Conservation (phyloP, 2,113 vertebrate species). For the Pangasianodon gigas region DNA sequence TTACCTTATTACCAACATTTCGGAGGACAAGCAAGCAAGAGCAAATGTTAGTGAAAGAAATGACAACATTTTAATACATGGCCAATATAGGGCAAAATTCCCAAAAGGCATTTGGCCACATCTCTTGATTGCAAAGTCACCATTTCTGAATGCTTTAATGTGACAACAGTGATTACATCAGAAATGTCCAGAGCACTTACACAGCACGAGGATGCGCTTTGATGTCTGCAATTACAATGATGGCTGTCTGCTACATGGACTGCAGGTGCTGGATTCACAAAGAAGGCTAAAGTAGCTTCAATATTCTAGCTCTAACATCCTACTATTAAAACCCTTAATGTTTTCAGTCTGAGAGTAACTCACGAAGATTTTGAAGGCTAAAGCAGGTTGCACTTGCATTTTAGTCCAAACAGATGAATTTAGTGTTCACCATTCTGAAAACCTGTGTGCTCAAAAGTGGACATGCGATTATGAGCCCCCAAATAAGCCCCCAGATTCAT, state of each 20-base stretch:
- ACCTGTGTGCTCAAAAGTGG: background rate
- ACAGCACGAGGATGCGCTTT: background rate
- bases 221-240: slow-evolving; percentile 18
- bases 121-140: background rate
- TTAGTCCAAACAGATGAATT: background rate
- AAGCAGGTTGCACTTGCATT: background rate
- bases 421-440: background rate
- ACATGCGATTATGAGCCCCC: background rate
- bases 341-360: background rate
- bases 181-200: background rate
- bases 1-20: background rate
- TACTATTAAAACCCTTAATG: background rate
- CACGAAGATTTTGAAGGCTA: background rate
- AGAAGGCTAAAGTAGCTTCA: background rate
- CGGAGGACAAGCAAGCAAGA: background rate
- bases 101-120: background rate
- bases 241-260: background rate
- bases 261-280: background rate
- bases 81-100: background rate
- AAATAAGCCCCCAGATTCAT: background rate
- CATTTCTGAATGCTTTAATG: slow-evolving; percentile 20
- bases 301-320: background rate
- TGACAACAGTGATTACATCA: slow-evolving; percentile 25
- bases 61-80: background rate
- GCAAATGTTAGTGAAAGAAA: background rate